Conservation (phyloP, 2,113 vertebrate genomes). For the Poeciliopsis retropinna region DNA sequence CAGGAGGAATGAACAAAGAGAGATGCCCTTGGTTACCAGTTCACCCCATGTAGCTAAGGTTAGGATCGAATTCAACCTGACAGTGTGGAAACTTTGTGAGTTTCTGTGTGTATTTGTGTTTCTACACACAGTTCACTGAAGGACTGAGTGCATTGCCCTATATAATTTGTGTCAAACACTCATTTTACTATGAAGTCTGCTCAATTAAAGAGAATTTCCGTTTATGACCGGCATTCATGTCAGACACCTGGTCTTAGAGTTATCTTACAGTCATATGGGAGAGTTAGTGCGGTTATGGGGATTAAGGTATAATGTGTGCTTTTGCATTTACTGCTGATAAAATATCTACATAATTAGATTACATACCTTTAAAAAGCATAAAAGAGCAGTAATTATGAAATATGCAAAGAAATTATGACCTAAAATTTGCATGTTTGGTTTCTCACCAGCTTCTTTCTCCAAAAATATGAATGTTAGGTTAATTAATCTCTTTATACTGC, state of each 20-base stretch:
- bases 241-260: background rate
- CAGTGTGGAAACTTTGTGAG: background rate
- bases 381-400: background rate
- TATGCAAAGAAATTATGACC: background rate
- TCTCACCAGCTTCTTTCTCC: background rate
- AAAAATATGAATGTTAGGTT: too few relatives aligned
- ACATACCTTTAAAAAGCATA: too few relatives aligned
- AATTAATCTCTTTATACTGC: too few relatives aligned
- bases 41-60: background rate
- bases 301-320: background rate
- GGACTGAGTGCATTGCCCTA: background rate
- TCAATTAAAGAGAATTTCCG: background rate
- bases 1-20: constrained; percentile 9
- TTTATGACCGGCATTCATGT: background rate
- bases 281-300: background rate
- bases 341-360: background rate
- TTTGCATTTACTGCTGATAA: background rate
- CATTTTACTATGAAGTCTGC: background rate
- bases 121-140: background rate
- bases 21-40: constrained; percentile 8
- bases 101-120: background rate
- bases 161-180: background rate
- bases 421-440: background rate
- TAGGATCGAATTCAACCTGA: constrained; percentile 12
- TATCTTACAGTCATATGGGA: background rate